These are phyloP conservation scores for Eretmochelys imbricata DNA, from an alignment of 2,113 vertebrate genomes.

Conservation along the genomic window DNA sequence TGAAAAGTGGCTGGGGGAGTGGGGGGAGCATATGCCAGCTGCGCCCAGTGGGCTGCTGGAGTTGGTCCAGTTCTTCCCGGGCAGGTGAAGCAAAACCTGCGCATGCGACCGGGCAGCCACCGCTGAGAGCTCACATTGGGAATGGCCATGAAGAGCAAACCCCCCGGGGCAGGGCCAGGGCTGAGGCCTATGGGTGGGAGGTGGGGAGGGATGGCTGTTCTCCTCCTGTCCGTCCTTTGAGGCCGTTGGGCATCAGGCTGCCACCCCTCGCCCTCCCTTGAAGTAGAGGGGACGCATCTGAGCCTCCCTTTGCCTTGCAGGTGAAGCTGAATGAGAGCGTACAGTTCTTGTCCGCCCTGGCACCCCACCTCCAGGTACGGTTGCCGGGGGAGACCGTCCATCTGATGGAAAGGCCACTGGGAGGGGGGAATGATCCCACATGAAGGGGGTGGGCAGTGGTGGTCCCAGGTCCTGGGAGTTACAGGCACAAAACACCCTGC, in stretches of 20 bases:
- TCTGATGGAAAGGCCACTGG: background rate
- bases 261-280: no score
- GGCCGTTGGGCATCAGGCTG: background rate
- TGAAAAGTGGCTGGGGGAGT: background rate
- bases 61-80: background rate
- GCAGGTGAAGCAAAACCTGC: no score
- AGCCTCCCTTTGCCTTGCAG: conserved; percentile 46
- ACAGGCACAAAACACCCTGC: background rate
- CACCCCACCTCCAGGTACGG: conserved; percentile 73
- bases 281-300: no score
- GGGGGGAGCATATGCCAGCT: no score
- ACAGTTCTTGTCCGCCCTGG: conserved; percentile 60
- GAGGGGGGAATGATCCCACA: background rate
- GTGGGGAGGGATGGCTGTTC: background rate
- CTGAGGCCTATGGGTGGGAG: background rate
- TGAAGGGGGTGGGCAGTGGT: background rate
- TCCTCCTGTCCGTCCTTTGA: no score
- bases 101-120: background rate
- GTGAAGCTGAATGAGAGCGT: conserved; percentile 71
- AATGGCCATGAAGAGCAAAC: background rate
- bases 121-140: background rate
- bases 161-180: background rate
- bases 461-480: background rate
- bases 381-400: accelerated
- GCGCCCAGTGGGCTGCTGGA: background rate